phyloP scores from a whole-genome alignment of 2,888 invertebrate genomes.

The Agrotis puta region DNA sequence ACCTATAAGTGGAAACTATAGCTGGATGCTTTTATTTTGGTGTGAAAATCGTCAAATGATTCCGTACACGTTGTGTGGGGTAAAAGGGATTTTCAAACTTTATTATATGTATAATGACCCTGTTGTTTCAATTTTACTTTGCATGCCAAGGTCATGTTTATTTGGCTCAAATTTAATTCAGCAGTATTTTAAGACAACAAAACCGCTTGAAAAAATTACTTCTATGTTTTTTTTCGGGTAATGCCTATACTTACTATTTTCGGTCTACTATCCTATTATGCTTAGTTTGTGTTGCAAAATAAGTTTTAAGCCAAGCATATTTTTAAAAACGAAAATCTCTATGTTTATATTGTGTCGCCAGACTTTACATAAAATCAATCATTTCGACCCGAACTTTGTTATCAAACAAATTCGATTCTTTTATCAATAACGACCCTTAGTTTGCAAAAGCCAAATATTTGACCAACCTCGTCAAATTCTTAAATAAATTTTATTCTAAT shows the following conservation, averaged over 20 bases:
- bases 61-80: too few species aligned
- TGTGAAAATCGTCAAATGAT: too few species aligned
- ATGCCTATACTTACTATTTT: background rate
- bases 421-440: background rate
- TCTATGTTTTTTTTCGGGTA: too few species aligned
- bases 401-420: slow-evolving; percentile 1
- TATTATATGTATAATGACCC: too few species aligned
- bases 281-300: background rate
- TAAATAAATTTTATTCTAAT: slow-evolving; percentile 15
- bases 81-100: too few species aligned
- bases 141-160: too few species aligned
- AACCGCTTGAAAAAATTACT: too few species aligned
- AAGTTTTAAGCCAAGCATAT: background rate
- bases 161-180: background rate
- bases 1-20: too few species aligned
- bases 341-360: background rate
- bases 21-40: too few species aligned
- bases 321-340: background rate
- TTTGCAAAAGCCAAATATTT: slow-evolving; percentile 31
- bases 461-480: background rate
- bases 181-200: too few species aligned
- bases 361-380: background rate
- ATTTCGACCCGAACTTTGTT: background rate
- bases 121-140: too few species aligned
- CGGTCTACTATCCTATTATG: too few species aligned